phyloP scores from a whole-genome alignment of 2,113 vertebrate species.

The Eulemur macaco region DNA sequence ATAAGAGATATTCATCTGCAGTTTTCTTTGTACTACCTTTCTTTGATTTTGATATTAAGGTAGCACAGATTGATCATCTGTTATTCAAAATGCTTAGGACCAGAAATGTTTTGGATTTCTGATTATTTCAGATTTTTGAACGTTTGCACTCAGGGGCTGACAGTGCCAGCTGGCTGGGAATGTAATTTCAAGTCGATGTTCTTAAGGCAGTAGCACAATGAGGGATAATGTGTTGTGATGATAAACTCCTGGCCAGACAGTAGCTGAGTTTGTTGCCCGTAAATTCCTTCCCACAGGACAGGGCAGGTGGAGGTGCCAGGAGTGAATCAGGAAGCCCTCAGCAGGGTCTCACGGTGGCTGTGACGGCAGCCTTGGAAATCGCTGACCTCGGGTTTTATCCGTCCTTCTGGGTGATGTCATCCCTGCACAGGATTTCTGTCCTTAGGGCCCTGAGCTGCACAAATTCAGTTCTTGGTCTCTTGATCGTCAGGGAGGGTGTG shows the following conservation, averaged over 20 bases:
- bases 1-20: not conserved
- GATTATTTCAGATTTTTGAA: not conserved
- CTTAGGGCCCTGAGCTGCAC: not conserved
- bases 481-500: not conserved
- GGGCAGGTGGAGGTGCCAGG: not conserved
- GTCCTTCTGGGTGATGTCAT: not conserved
- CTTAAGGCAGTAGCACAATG: not conserved
- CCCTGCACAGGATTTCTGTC: not conserved
- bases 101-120: not conserved
- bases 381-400: not conserved
- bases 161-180: not conserved
- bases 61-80: not conserved
- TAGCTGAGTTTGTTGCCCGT: not conserved
- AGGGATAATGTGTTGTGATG: not conserved
- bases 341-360: not conserved
- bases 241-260: not conserved
- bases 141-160: not conserved
- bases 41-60: not conserved
- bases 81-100: not conserved
- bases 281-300: not conserved
- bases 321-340: not conserved
- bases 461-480: not conserved
- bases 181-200: not conserved
- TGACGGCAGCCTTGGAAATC: not conserved
- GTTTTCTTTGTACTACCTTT: not conserved